These are phyloP conservation scores for Tetranychus piercei DNA, from an alignment of 2,888 invertebrate species.

Conservation along the genomic window DNA sequence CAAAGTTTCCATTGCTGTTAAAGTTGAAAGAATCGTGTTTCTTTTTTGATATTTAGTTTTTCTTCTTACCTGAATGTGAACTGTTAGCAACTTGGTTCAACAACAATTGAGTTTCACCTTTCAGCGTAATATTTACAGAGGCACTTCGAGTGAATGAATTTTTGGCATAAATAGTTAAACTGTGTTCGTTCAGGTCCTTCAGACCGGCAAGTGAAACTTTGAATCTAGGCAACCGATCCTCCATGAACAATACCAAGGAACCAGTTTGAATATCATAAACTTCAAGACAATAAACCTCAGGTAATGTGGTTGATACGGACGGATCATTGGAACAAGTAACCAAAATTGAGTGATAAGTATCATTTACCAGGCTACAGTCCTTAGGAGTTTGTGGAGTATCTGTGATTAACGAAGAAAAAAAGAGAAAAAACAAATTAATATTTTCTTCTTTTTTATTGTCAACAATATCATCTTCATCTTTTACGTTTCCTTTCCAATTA, in stretches of 20 bases:
- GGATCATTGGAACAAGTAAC: conserved; percentile 2
- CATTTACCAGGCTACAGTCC: neutral
- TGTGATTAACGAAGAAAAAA: neutral
- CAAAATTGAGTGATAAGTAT: neutral
- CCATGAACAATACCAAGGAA: neutral
- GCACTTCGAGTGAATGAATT: neutral
- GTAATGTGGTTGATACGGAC: neutral
- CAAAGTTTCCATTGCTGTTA: no score
- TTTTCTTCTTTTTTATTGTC: neutral
- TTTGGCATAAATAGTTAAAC: conserved; percentile 6
- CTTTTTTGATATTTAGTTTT: no score
- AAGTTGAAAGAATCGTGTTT: no score
- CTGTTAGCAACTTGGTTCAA: neutral
- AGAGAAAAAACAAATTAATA: neutral
- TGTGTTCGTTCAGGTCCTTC: neutral
- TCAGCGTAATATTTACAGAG: neutral
- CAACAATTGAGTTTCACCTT: neutral
- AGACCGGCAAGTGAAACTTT: neutral
- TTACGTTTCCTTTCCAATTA: no score
- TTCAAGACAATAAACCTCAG: neutral
- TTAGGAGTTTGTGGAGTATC: neutral
- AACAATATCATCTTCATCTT: neutral
- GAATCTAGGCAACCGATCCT: neutral
- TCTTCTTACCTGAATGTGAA: neutral
- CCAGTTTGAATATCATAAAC: neutral